Conservation (phyloP, 2,888 invertebrate species). For the Ryuthela nishihirai region DNA sequence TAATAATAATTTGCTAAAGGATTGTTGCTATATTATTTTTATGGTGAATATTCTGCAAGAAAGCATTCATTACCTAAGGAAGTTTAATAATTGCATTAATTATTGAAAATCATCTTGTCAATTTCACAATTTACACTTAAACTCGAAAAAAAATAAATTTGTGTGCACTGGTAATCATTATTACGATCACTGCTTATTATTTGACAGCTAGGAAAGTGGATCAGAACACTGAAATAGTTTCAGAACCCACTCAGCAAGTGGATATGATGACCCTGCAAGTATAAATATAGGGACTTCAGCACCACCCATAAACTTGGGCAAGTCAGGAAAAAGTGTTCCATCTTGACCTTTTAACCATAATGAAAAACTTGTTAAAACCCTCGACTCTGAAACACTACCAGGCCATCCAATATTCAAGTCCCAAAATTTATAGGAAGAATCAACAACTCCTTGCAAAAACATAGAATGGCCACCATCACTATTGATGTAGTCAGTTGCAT, state of each 20-base stretch:
- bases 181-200: no score
- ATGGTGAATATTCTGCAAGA: no score
- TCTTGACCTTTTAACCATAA: conserved; percentile 22
- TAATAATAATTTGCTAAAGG: no score
- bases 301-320: not conserved
- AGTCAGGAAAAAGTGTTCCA: conserved; percentile 11
- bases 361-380: conserved; percentile 11
- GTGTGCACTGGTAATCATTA: no score
- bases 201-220: no score
- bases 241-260: conserved; percentile 17
- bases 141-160: no score
- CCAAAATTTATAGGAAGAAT: conserved; percentile 14
- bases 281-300: conserved; percentile 14
- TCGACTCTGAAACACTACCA: conserved; percentile 17
- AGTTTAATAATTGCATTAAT: no score
- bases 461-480: conserved; percentile 8
- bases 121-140: no score
- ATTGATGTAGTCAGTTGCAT: conserved; percentile 16
- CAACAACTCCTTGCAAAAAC: conserved; percentile 20
- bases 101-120: no score
- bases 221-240: no score
- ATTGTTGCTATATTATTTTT: no score
- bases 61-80: no score
- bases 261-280: conserved; percentile 15
- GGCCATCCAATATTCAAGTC: conserved; percentile 23